Base-by-base conservation (phyloP, 2,888 invertebrate genomes). In the Tinea trinotella region DNA sequence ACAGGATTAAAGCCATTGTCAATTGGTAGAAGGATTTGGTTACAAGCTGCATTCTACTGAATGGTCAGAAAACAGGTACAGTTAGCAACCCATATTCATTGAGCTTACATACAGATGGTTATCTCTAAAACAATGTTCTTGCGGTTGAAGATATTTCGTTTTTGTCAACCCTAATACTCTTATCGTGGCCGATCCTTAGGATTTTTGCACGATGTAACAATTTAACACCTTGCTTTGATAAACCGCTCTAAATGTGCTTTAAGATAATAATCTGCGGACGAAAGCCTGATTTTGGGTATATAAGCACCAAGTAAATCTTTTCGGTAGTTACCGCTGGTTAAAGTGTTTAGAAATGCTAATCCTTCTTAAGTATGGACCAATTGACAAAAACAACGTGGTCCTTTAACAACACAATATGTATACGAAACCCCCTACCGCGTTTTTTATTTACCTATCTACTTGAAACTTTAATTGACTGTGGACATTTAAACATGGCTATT, bases 61-160 rank as follows among this genome's bases (percentile, higher is more conserved):
- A 77, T 70, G 71, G 69, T 66, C 66, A 65, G 65, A 64, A 61
- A 59, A 66, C 72, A 78, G 76, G 74, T 80, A 84, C 83, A 76
- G 82, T 84, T 82, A 81, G 68, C 40, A 30, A 10, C 13, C 40
- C 40, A 40, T 40, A 66, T 64, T 74, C 78, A 82, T 81, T 81
- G 76, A 82, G 74, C 63, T 66, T 61, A 61, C 64, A 61, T 63
- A 66, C 72, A 76, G 81, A 83, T 83, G 77, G 65, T 82, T 76
- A 71, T 84, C 84, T 70, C 59, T 78, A 76, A 82, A 80, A 84
- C 83, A 83, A 81, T 74, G 67, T 74, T 66, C 18, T 64, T 70
- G 66, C 71, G 73, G 70, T 74, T 77, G 67, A 76, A 74, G 34
- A 30, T 30, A 35, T 52, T 52, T 2, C 3, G 22, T 52, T 54